These are phyloP conservation scores for Crypturellus tataupa DNA, from an alignment of 2,797 vertebrate species.

Conservation along the genomic window DNA sequence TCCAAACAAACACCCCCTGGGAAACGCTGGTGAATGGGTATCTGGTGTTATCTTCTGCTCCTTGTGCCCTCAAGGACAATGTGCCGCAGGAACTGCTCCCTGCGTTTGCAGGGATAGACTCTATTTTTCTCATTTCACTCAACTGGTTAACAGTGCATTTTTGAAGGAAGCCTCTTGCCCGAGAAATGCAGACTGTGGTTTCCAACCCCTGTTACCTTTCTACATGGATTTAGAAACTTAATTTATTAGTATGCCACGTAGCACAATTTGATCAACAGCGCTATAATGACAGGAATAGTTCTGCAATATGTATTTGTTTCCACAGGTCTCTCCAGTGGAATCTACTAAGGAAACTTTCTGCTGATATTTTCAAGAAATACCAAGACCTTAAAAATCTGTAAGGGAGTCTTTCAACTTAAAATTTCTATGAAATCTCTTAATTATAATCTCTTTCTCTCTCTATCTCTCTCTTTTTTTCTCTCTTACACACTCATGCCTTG, in stretches of 20 bases:
- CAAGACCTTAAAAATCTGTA: slow-evolving; percentile 91
- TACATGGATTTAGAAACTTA: not conserved
- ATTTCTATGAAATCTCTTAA: not conserved
- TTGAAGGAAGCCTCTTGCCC: not conserved
- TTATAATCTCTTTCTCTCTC: not conserved
- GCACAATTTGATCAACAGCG: not conserved
- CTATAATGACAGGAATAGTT: not conserved
- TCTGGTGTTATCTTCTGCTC: not conserved
- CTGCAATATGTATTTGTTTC: slow-evolving; percentile 37
- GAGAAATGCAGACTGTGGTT: not conserved
- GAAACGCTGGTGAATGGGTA: not conserved
- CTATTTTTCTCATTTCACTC: not conserved
- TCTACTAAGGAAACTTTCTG: slow-evolving; percentile 85
- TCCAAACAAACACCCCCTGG: not conserved
- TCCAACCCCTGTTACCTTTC: not conserved
- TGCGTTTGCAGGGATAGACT: not conserved
- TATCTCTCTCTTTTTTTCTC: not conserved
- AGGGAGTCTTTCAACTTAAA: slow-evolving; percentile 70
- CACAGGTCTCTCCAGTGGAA: slow-evolving; percentile 92
- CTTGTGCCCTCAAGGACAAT: too few relatives aligned
- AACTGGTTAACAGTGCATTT: not conserved
- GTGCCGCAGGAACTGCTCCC: not conserved
- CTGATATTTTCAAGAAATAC: slow-evolving; percentile 88
- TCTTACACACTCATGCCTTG: not conserved
- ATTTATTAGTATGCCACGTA: not conserved